These are phyloP conservation scores for Orchesellides sinensis DNA, from an alignment of 2,888 invertebrate genomes.

Conservation along the genomic window DNA sequence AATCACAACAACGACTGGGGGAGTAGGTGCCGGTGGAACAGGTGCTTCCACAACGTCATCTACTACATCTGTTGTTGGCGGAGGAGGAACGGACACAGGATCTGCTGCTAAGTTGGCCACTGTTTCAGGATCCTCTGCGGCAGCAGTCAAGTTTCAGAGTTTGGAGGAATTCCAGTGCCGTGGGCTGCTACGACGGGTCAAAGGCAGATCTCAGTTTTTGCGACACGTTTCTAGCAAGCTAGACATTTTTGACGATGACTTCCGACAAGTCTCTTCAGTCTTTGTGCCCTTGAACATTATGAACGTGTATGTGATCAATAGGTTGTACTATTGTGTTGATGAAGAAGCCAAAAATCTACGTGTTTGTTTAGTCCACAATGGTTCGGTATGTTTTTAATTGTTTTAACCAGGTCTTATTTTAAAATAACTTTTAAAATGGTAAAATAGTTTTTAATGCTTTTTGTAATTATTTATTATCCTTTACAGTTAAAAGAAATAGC, in stretches of 20 bases:
- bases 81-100: too few relatives aligned
- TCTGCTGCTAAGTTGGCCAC: constrained; percentile 11
- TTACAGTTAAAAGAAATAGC: constrained; percentile 73
- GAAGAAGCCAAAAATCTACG: constrained; percentile 63
- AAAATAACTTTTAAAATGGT: neutral
- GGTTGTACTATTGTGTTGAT: constrained; percentile 73
- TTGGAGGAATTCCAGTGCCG: constrained; percentile 71
- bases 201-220: constrained; percentile 70
- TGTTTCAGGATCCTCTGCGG: constrained; percentile 36
- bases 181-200: constrained; percentile 69
- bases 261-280: constrained; percentile 72
- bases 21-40: too few relatives aligned
- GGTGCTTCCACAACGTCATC: constrained; percentile 19
- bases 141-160: constrained; percentile 67
- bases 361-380: constrained; percentile 68
- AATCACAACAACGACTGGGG: constrained; percentile 21
- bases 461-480: too few relatives aligned
- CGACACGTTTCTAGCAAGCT: constrained; percentile 71
- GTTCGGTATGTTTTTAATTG: constrained; percentile 58
- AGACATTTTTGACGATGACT: constrained; percentile 74
- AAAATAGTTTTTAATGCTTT: neutral
- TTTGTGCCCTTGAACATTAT: constrained; percentile 68
- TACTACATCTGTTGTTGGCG: constrained; percentile 12
- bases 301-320: constrained; percentile 69
- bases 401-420: neutral